These are phyloP conservation scores for Falco cherrug DNA, from an alignment of 2,797 vertebrate genomes.

Conservation along the genomic window DNA sequence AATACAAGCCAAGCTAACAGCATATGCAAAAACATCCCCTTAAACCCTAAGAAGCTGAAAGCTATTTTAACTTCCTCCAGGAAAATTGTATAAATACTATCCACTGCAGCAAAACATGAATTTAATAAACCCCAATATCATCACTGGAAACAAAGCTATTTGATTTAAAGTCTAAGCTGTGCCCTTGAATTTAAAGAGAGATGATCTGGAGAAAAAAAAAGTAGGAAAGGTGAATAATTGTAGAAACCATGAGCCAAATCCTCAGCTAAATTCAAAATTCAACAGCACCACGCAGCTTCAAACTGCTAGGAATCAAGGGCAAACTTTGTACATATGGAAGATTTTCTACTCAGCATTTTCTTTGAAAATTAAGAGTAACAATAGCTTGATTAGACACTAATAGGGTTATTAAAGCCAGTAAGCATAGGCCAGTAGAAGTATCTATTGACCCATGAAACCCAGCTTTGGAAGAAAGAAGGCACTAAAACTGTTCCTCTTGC, in stretches of 20 bases:
- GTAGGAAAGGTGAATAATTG: not conserved
- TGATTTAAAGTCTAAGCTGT: conserved; percentile 24
- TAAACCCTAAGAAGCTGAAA: not conserved
- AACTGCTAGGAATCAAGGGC: not conserved
- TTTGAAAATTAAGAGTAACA: not conserved
- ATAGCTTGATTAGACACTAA: not conserved
- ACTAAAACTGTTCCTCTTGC: not conserved
- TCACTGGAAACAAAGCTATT: conserved; percentile 37
- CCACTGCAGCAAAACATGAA: conserved; percentile 23
- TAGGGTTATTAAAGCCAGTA: not conserved
- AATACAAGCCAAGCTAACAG: not conserved
- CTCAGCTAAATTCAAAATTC: not conserved
- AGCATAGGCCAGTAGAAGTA: not conserved
- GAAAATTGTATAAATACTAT: conserved; percentile 20
- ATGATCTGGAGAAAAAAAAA: not conserved
- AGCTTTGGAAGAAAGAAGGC: not conserved
- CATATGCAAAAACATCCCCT: not conserved
- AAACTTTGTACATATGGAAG: not conserved
- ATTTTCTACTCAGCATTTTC: not conserved
- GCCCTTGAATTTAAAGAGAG: not conserved
- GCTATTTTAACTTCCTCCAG: conserved; percentile 36
- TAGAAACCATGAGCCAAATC: not conserved
- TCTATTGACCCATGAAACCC: not conserved
- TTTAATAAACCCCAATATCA: conserved; percentile 35
- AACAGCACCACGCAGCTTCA: not conserved